Evolutionary conservation across 53 echinoderm and acorn worm species (phyloP).

Genomic region (Apostichopus leukothele): DNA sequence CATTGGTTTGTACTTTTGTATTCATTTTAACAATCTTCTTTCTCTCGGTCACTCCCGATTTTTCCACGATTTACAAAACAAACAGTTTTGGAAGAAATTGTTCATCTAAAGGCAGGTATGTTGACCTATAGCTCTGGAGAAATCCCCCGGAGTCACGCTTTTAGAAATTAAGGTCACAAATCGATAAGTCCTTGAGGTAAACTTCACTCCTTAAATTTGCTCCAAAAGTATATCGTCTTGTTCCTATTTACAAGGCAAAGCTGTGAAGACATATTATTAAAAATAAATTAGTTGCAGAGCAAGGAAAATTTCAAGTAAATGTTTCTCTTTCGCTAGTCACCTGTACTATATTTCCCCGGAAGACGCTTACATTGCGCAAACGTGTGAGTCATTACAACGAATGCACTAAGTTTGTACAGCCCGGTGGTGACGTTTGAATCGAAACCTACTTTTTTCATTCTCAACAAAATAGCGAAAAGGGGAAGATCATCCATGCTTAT

Average conservation of each 20-base stretch:
- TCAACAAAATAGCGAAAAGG: too few relatives aligned
- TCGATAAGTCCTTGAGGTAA: constrained; percentile 28
- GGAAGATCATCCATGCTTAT: too few relatives aligned
- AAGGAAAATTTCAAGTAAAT: background rate
- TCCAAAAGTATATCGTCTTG: background rate
- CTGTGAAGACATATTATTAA: constrained; percentile 13
- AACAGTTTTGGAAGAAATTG: constrained; percentile 1
- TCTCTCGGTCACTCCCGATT: background rate
- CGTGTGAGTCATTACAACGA: too few relatives aligned
- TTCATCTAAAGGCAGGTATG: constrained; percentile 11
- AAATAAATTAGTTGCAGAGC: constrained; percentile 21
- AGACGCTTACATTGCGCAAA: background rate
- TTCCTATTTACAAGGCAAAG: background rate
- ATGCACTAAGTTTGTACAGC: too few relatives aligned
- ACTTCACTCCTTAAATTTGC: constrained; percentile 11
- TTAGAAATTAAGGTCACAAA: constrained; percentile 5
- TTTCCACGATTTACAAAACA: background rate
- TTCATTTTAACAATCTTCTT: background rate
- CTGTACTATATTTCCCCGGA: background rate
- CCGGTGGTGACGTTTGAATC: too few relatives aligned
- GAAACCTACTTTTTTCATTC: too few relatives aligned
- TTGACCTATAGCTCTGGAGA: constrained; percentile 25
- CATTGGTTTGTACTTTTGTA: background rate
- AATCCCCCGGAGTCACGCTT: background rate
- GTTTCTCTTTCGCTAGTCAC: background rate